phyloP scores from a whole-genome alignment of 2,797 vertebrate genomes.

The Margarornis squamiger region DNA sequence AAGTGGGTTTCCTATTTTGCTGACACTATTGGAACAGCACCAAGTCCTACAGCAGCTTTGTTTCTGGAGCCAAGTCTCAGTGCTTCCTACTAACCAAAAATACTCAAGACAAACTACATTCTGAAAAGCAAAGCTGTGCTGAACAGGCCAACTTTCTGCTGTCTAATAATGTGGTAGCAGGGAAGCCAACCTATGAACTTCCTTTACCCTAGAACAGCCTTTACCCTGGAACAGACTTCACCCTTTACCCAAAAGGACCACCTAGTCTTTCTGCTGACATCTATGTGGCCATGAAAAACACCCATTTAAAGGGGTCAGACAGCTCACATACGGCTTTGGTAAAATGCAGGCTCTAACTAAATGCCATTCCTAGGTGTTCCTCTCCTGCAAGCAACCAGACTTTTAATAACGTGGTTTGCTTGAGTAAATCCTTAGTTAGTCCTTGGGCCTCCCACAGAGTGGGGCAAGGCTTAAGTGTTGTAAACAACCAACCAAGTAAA shows the following conservation, averaged over 20 bases:
- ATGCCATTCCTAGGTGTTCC: conserved; percentile 51
- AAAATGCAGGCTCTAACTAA: conserved; percentile 1
- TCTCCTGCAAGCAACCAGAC: conserved; percentile 14
- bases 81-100: conserved; percentile 20
- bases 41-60: conserved; percentile 19
- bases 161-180: conserved; percentile 19
- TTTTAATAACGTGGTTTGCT: conserved; percentile 31
- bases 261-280: conserved; percentile 35
- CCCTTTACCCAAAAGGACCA: conserved; percentile 25
- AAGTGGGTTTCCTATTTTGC: conserved; percentile 47
- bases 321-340: conserved; percentile 23
- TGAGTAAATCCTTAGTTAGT: not conserved
- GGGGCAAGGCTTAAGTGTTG: conserved; percentile 1
- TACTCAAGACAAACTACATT: not conserved
- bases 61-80: conserved; percentile 36
- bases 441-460: conserved; percentile 50
- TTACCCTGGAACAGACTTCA: not conserved
- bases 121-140: not conserved
- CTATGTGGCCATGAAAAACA: not conserved
- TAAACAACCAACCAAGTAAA: conserved; percentile 34
- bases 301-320: not conserved
- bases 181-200: not conserved
- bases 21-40: conserved; percentile 13
- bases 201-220: not conserved
- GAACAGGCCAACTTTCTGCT: conserved; percentile 13